Conservation (phyloP, 2,113 vertebrate genomes). For the Neogobius melanostomus region DNA sequence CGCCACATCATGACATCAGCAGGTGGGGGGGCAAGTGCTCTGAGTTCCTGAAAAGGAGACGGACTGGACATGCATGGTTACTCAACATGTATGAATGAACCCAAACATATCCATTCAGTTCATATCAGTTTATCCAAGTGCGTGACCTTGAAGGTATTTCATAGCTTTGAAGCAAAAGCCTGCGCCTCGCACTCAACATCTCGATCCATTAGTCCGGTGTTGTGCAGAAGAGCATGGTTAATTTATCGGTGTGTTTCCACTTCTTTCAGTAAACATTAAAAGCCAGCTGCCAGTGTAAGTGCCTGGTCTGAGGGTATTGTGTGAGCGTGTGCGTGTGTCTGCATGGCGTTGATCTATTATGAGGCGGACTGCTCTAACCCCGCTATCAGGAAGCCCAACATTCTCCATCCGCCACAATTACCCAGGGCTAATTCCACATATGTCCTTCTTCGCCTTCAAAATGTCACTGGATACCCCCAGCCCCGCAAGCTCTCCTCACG, state of each 20-base stretch:
- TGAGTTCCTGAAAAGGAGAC: too few species aligned
- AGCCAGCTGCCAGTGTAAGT: constrained; percentile 56
- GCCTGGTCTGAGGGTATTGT: constrained; percentile 43
- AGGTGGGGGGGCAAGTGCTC: too few species aligned
- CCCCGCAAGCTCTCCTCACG: constrained; percentile 24
- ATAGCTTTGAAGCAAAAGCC: constrained; percentile 42
- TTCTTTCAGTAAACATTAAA: constrained; percentile 54
- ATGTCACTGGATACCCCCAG: constrained; percentile 58
- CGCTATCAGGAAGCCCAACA: constrained; percentile 36
- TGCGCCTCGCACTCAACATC: constrained; percentile 38
- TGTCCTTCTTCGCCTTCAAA: constrained; percentile 53
- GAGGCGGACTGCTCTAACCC: constrained; percentile 43
- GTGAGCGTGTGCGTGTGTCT: constrained; percentile 25
- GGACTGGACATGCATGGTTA: too few species aligned
- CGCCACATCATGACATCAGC: too few species aligned
- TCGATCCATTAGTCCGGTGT: constrained; percentile 51
- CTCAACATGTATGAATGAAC: too few species aligned
- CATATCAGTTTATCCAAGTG: too few species aligned
- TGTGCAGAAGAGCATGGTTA: constrained; percentile 52
- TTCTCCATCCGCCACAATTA: constrained; percentile 54
- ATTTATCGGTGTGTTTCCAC: constrained; percentile 48
- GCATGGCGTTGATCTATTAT: constrained; percentile 62
- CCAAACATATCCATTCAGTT: too few species aligned
- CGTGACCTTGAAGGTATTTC: constrained; percentile 22
- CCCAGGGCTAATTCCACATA: constrained; percentile 62